Evolutionary conservation across 1,140 invertebrate species (phyloP).

Genomic region (Cataglyphis hispanica): DNA sequence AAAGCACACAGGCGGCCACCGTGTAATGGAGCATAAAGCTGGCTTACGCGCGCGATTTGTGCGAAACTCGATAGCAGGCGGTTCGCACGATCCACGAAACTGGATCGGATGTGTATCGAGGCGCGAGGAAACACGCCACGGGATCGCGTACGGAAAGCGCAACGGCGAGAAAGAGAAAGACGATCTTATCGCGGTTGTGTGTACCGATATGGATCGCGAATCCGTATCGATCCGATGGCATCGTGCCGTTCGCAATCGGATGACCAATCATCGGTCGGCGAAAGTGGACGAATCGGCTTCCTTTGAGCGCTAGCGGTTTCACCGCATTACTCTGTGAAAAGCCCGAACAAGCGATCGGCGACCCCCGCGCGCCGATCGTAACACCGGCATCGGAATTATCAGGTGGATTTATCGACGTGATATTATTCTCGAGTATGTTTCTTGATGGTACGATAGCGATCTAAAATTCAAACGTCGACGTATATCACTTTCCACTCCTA

Average conservation of each 20-base stretch:
- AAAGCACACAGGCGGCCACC: slow-evolving; percentile 52
- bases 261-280: slow-evolving; percentile 48
- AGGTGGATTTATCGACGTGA: slow-evolving; percentile 34
- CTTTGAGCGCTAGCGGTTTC: slow-evolving; percentile 25
- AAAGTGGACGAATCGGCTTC: slow-evolving; percentile 64
- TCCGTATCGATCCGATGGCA: slow-evolving; percentile 67
- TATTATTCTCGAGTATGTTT: background rate
- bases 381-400: slow-evolving; percentile 26
- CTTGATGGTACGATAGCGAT: background rate
- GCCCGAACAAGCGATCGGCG: background rate
- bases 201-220: slow-evolving; percentile 68
- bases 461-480: background rate
- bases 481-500: background rate
- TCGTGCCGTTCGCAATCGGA: slow-evolving; percentile 46
- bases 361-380: slow-evolving; percentile 23
- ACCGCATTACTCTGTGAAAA: slow-evolving; percentile 23
- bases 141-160: slow-evolving; percentile 42
- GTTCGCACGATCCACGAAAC: slow-evolving; percentile 78
- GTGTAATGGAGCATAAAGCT: slow-evolving; percentile 69
- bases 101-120: slow-evolving; percentile 76
- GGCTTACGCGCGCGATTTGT: slow-evolving; percentile 71
- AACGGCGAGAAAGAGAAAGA: slow-evolving; percentile 7
- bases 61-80: slow-evolving; percentile 75
- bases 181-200: slow-evolving; percentile 56
- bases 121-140: slow-evolving; percentile 58